Base-by-base conservation (phyloP, 1,140 invertebrate genomes). In the Anastrepha ludens region DNA sequence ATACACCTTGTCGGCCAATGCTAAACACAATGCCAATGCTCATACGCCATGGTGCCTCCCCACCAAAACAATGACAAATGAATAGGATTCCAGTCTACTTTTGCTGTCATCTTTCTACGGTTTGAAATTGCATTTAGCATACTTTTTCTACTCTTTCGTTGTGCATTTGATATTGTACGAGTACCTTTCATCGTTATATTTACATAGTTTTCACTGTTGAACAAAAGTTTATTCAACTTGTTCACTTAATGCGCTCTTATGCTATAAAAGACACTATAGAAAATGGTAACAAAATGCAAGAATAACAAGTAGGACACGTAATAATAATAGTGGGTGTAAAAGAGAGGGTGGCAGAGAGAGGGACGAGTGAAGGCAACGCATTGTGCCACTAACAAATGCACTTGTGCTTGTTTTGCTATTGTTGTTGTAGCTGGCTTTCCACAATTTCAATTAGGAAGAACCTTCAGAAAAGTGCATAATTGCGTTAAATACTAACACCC, bases 381-480 rank as follows among this genome's bases (percentile, higher is more conserved):
- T 81, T 81, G 74, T 81, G 74, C n/a, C 6, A 81, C 74, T 55
- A 20, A 62, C 60, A 81, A 81, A 55, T 55, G 20, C n/a, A 58
- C 15, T 81, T 74, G 13, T 9, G 15, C 13, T 39, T 13, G 29
- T 39, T 9, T 81, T 81, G 74, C 55, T 29, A 3, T 65, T 65
- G 29, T 41, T 11, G 62, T 55, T 55, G 44, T 29, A 55, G 74
- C 44, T 81, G 74, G 74, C 74, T 81, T 81, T 81, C 7, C 74
- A 55, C 74, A 81, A 81, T 81, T 86, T 86, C 58, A 86, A 44
- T 86, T 86, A 60, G 59, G 55, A 86, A 86, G 59, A 86, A 88
- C 87, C 87, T 88, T 88, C 87, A 86, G 13, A 62, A 50, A 74
- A 88, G 87, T 70, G 65, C 65, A 86, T 88, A 88, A 88, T 88